phyloP scores from a whole-genome alignment of 1,140 invertebrate genomes.

The Lordiphosa collinella region DNA sequence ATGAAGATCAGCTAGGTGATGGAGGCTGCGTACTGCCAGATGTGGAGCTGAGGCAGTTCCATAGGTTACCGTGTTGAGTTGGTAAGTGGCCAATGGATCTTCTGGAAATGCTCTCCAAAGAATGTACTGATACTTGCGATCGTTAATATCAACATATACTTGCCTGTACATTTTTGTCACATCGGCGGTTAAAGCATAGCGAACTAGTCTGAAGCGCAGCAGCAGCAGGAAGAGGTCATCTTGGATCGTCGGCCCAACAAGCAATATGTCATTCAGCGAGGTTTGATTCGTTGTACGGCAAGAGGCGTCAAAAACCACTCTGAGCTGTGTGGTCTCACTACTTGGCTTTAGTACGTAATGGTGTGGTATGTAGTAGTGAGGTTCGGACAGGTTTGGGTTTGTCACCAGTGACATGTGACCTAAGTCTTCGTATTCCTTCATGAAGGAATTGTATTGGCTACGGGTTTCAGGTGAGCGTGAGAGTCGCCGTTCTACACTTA shows the following conservation, averaged over 20 bases:
- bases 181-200: background rate
- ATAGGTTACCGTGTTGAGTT: slow-evolving; percentile 20
- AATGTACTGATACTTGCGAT: slow-evolving; percentile 74
- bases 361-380: background rate
- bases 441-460: background rate
- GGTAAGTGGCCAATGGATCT: slow-evolving; percentile 33
- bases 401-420: background rate
- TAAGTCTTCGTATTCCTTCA: background rate
- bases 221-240: background rate
- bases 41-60: slow-evolving; percentile 11
- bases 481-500: background rate
- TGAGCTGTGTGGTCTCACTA: slow-evolving; percentile 6
- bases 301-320: slow-evolving; percentile 60
- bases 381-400: background rate
- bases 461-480: background rate
- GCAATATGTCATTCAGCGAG: background rate
- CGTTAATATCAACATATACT: background rate
- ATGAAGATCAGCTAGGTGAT: slow-evolving; percentile 4
- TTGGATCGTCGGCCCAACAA: background rate
- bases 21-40: slow-evolving; percentile 6
- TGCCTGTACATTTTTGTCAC: slow-evolving; percentile 1
- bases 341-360: too few species aligned
- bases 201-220: background rate
- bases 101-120: slow-evolving; percentile 67
- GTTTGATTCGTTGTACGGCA: background rate